These are phyloP conservation scores for Probosciger aterrimus DNA, from an alignment of 2,113 vertebrate species.

Conservation along the genomic window DNA sequence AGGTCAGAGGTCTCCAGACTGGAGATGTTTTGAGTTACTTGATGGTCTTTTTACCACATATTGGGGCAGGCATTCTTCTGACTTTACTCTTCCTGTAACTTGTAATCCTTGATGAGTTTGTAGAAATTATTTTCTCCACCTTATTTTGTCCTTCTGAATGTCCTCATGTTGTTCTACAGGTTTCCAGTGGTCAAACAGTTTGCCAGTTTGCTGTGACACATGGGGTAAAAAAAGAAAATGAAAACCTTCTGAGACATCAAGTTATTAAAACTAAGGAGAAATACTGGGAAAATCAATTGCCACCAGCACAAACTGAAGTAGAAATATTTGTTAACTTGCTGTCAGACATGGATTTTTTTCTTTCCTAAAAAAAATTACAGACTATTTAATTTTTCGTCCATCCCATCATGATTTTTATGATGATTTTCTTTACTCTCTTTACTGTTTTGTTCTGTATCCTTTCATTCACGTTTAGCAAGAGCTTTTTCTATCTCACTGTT, in stretches of 20 bases:
- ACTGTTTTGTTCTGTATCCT: neutral
- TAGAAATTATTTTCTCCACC: neutral
- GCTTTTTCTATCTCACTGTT: neutral
- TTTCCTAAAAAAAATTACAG: neutral
- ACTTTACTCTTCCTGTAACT: neutral
- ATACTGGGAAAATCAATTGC: slow-evolving; percentile 43
- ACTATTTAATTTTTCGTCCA: neutral
- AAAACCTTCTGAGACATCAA: slow-evolving; percentile 5
- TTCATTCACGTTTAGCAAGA: neutral
- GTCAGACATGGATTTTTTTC: neutral
- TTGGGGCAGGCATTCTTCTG: neutral
- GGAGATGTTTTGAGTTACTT: neutral
- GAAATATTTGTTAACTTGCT: slow-evolving; percentile 43
- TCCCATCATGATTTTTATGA: neutral
- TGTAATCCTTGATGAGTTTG: neutral
- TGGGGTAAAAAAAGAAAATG: neutral
- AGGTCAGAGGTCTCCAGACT: neutral
- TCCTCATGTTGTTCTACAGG: neutral
- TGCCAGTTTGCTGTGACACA: neutral
- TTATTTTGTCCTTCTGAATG: neutral
- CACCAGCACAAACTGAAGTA: slow-evolving; percentile 11
- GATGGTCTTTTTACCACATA: neutral
- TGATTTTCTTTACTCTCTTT: neutral
- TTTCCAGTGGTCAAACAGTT: slow-evolving; percentile 21
- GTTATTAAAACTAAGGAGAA: slow-evolving; percentile 17